phyloP scores from a whole-genome alignment of 2,113 vertebrate genomes.

The Grammomys surdaster region DNA sequence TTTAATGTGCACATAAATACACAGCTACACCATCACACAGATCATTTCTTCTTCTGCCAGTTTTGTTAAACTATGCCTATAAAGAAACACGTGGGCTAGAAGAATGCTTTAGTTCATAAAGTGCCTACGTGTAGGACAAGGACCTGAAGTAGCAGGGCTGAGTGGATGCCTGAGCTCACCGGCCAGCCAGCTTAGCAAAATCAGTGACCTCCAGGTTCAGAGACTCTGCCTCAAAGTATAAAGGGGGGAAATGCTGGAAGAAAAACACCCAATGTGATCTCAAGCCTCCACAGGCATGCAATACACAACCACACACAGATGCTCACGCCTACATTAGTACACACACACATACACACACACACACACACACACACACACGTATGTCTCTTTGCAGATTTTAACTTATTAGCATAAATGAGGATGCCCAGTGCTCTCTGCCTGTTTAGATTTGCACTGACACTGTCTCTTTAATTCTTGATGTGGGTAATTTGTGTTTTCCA shows the following conservation, averaged over 20 bases:
- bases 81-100: not conserved
- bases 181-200: not conserved
- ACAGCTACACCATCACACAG: not conserved
- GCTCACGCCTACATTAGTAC: not conserved
- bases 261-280: not conserved
- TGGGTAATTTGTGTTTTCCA: not conserved
- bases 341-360: not conserved
- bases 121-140: not conserved
- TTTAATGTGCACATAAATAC: not conserved
- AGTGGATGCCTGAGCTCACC: not conserved
- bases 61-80: not conserved
- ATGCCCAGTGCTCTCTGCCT: not conserved
- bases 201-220: not conserved
- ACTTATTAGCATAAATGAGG: not conserved
- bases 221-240: not conserved
- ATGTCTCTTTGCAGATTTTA: not conserved
- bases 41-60: conserved; percentile 9
- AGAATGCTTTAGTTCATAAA: not conserved
- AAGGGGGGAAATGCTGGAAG: not conserved
- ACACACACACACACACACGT: too few relatives aligned
- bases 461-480: not conserved
- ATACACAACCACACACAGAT: not conserved
- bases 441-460: not conserved
- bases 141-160: not conserved
- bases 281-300: not conserved